Conservation (phyloP, 2,113 vertebrate species). For the Astatoreochromis straeleni region DNA sequence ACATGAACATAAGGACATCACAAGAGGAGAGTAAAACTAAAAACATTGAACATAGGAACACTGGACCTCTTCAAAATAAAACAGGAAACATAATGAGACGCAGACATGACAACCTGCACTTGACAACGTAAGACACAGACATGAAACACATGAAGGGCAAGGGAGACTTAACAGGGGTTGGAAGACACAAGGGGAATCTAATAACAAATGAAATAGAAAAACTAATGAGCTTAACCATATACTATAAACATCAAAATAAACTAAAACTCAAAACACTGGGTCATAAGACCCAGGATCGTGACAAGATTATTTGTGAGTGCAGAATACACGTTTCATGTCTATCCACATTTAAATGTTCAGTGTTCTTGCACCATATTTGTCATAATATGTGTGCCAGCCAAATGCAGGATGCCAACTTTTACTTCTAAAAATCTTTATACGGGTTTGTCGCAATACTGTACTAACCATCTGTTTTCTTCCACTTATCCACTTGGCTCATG, state of each 20-base stretch:
- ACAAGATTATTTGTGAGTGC: background rate
- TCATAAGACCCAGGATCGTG: too few species aligned
- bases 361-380: background rate
- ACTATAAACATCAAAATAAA: background rate
- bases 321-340: background rate
- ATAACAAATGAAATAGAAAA: too few species aligned
- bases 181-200: background rate
- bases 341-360: background rate
- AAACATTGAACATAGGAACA: too few species aligned
- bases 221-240: too few species aligned
- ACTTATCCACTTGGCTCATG: background rate
- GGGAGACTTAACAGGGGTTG: background rate
- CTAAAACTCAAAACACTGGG: background rate
- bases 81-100: background rate
- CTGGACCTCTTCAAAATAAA: too few species aligned
- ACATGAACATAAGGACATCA: background rate
- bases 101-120: background rate
- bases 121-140: background rate
- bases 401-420: background rate
- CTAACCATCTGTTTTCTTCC: background rate
- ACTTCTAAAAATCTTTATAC: background rate
- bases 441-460: background rate
- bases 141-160: background rate
- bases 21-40: too few species aligned
- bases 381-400: background rate